These are phyloP conservation scores for Penaeus japonicus DNA, from an alignment of 1,140 invertebrate species.

Conservation along the genomic window DNA sequence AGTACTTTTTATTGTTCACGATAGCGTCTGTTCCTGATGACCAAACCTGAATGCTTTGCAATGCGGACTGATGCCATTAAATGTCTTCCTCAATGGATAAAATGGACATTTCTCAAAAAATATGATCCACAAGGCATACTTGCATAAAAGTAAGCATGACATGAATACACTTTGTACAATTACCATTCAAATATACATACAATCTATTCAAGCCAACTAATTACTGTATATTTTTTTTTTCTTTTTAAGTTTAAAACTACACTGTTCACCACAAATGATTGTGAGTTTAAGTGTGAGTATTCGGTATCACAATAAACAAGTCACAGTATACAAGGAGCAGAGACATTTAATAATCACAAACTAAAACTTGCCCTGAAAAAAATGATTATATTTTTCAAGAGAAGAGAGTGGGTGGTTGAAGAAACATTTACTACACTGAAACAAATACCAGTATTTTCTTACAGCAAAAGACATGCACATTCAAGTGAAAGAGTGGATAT, in stretches of 20 bases:
- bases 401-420: no score
- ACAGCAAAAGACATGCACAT: no score
- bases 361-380: neutral
- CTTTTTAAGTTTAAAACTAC: conserved; percentile 31
- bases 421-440: no score
- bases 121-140: conserved; percentile 49
- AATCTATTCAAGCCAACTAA: conserved; percentile 39
- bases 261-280: conserved; percentile 44
- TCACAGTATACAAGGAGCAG: conserved; percentile 26
- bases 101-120: conserved; percentile 41
- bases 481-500: neutral
- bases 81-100: neutral
- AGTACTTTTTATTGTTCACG: no score
- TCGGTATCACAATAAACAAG: conserved; percentile 44
- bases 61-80: no score
- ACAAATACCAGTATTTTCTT: no score
- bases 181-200: conserved; percentile 40
- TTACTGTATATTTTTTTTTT: conserved; percentile 25
- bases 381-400: neutral
- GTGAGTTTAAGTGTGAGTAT: conserved; percentile 45
- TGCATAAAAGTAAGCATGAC: conserved; percentile 44
- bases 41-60: no score
- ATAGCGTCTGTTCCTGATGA: no score
- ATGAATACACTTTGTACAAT: conserved; percentile 48
- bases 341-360: neutral